Percentiles rank a stretch among this genome's conserved stretches.
Evolutionary conservation across 2,888 invertebrate genomes (phyloP).

Genomic region (Agrilus cyanescens): DNA sequence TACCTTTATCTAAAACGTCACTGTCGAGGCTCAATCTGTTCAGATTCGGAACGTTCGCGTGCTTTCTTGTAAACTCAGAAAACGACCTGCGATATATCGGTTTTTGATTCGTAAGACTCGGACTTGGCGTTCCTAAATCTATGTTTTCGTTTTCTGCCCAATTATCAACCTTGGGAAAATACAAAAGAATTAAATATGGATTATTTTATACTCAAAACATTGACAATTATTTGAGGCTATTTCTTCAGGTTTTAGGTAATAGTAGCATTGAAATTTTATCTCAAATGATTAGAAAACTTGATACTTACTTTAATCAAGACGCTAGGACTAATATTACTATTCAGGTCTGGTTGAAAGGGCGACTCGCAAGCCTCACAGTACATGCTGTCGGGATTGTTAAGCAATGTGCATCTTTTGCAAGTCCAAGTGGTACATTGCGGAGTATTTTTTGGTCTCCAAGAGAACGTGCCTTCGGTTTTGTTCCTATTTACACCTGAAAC

Average conservation of each 20-base stretch:
- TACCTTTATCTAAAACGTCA: conserved; percentile 23
- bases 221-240: too few species aligned
- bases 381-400: conserved; percentile 53
- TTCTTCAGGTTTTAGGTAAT: too few species aligned
- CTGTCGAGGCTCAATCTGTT: conserved; percentile 33
- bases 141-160: conserved; percentile 33
- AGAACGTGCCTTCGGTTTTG: conserved; percentile 20
- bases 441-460: conserved; percentile 28
- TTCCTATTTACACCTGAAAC: conserved; percentile 31
- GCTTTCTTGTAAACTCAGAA: conserved; percentile 33
- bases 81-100: conserved; percentile 38
- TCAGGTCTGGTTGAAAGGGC: conserved; percentile 38
- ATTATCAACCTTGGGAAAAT: conserved; percentile 33
- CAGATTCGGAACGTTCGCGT: conserved; percentile 22
- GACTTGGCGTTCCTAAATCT: conserved; percentile 25
- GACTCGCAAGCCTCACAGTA: conserved; percentile 68
- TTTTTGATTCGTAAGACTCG: conserved; percentile 24
- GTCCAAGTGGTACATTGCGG: conserved; percentile 41
- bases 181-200: conserved; percentile 17
- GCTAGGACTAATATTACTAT: conserved; percentile 33
- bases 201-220: too few species aligned
- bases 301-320: conserved; percentile 37
- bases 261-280: conserved; percentile 35
- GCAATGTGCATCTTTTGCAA: conserved; percentile 63
- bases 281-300: conserved; percentile 22